These are phyloP conservation scores for Scomber scombrus DNA, from an alignment of 2,113 vertebrate genomes.

Conservation along the genomic window DNA sequence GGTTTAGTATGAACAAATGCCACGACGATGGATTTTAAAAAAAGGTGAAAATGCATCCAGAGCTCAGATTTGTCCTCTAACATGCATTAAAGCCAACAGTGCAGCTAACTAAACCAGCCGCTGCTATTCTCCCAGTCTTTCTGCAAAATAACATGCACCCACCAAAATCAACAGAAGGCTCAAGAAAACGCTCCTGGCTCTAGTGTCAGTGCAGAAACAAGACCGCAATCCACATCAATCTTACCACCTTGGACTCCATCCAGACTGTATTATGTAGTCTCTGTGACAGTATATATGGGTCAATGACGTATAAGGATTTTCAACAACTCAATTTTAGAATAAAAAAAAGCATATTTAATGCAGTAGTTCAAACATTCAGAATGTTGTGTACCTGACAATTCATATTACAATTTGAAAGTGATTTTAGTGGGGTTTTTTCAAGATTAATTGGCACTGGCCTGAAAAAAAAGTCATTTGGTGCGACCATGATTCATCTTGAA, in stretches of 20 bases:
- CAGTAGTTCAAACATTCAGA: too few relatives aligned
- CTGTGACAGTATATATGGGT: constrained; percentile 3
- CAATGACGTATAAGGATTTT: too few relatives aligned
- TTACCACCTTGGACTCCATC: not conserved
- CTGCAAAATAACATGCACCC: constrained; percentile 7
- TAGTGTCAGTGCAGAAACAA: not conserved
- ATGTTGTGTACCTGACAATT: too few relatives aligned
- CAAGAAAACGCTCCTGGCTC: not conserved
- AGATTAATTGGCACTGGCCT: too few relatives aligned
- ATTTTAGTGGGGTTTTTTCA: too few relatives aligned
- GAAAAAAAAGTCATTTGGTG: too few relatives aligned
- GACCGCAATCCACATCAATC: not conserved
- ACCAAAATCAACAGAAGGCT: not conserved
- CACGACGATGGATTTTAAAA: not conserved
- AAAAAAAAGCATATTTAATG: too few relatives aligned
- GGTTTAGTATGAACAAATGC: not conserved
- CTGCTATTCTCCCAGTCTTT: not conserved
- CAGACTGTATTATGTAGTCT: not conserved
- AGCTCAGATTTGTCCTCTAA: constrained; percentile 2
- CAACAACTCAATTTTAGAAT: too few relatives aligned
- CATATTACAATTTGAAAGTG: too few relatives aligned
- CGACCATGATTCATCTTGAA: too few relatives aligned
- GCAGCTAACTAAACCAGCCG: not conserved
- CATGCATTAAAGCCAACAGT: too few relatives aligned
- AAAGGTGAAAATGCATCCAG: not conserved